Evolutionary conservation across 1,140 invertebrate species (phyloP), one percentile per base, ranked within the genome.

Genomic region (Periplaneta americana): DNA sequence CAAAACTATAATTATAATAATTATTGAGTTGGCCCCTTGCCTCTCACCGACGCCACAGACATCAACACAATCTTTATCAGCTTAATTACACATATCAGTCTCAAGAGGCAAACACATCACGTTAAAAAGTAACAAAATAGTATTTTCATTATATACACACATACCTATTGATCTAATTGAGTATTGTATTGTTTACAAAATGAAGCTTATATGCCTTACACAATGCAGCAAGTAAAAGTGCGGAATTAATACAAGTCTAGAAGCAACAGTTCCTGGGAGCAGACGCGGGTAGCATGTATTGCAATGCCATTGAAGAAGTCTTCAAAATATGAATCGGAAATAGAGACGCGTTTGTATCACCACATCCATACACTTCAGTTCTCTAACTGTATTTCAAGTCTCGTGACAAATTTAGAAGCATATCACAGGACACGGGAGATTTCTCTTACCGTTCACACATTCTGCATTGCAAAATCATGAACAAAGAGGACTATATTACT

Each of bases 11-110:
- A 36, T 78, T 15, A 35, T 36, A 31, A 28, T n/a, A 33, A 77
- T 77, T 77, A 77, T 33, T 77, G 75, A 77, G 33, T 77, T 77
- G 75, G 75, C 75, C 75, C 75, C 75, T 77, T 77, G 75, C 75
- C 75, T 77, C 75, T 22, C 6, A 77, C 6, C 33, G 22, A 77
- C 13, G 17, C 75, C 75, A 34, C 33, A 36, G 33, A 36, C 17
- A 33, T 34, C 75, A 18, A 34, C 10, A 34, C 15, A 77, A 6
- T 33, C 32, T 34, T n/a, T 34, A 11, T 34, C 75, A 33, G 17
- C 35, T 22, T 35, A 76, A 22, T 34, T 76, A 76, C 75, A n/a
- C 34, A 76, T 36, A 77, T 77, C 75, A 77, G 75, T 77, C 75
- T 77, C 75, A 33, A 77, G 75, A 77, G 75, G 75, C 75, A 77